Evolutionary conservation across 1,140 invertebrate genomes (phyloP), one percentile per base, ranked within the genome.

Genomic region (Ceratina calcarata): DNA sequence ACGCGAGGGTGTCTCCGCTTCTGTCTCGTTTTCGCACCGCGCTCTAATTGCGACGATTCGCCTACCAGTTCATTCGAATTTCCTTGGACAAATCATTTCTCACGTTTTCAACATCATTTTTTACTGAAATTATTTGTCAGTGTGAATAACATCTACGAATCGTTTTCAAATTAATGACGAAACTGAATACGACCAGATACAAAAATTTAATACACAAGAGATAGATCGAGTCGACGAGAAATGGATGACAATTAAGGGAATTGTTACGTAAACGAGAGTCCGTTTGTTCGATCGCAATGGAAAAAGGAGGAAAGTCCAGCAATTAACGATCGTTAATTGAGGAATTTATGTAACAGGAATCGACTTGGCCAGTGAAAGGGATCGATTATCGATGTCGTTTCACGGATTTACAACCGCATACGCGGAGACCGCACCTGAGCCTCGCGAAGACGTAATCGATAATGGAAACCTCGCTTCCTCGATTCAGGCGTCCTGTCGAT

Each of bases 391-490:
- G 58, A 45, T 37, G 68, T 73, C 78, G 67, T 72, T 69, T 22
- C 49, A 45, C 24, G 51, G 71, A 72, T 67, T 82, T 74, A 64
- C 61, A 71, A 68, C 71, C 81, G 49, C 75, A 58, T 32, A 51
- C 13, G 37, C 37, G 6, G 37, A 37, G 72, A 74, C 75, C 68
- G 51, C 64, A 65, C 70, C 49, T 45, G 65, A 61, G 58, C 55
- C 53, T 13, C 15, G 45, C 51, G 51, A 72, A 24, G 62, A 84
- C 68, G 83, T 83, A 83, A 86, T 82, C 79, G 77, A 79, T 82
- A 86, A 82, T 79, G 84, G 61, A 85, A 85, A 86, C 81, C 67
- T 74, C 27, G 45, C 65, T 84, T 81, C 69, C 71, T 55, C 37
- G 49, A 72, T 72, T 76, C 66, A 51, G 6, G n/a, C 37, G 16